Conservation (phyloP, 2,888 invertebrate genomes). For the Cosmopolites sordidus region DNA sequence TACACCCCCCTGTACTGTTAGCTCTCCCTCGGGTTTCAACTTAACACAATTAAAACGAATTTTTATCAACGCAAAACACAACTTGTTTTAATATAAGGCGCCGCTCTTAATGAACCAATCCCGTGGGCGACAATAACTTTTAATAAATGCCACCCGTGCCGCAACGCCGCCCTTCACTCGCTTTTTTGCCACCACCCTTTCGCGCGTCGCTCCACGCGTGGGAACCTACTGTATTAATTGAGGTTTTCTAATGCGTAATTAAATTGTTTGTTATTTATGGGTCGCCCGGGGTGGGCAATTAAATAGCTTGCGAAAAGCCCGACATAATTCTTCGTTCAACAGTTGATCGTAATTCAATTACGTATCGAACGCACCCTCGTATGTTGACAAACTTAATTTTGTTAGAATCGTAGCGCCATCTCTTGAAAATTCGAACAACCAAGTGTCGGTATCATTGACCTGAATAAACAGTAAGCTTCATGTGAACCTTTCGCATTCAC, state of each 20-base stretch:
- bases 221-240: neutral
- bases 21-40: neutral
- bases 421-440: too few species aligned
- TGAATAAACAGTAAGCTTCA: too few species aligned
- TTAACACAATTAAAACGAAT: constrained; percentile 15
- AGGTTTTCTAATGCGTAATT: constrained; percentile 3
- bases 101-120: constrained; percentile 27
- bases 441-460: too few species aligned
- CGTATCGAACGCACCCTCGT: too few species aligned
- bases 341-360: too few species aligned
- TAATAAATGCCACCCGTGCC: constrained; percentile 28
- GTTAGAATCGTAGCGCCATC: too few species aligned
- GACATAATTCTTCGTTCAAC: too few species aligned
- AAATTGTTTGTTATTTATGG: constrained; percentile 4
- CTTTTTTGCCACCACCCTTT: neutral
- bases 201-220: neutral
- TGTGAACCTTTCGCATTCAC: too few species aligned
- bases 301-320: too few species aligned
- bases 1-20: too few species aligned
- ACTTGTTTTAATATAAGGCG: constrained; percentile 28
- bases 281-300: neutral
- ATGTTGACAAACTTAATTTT: too few species aligned
- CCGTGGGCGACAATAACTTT: constrained; percentile 29
- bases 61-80: constrained; percentile 22
- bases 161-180: neutral